Evolutionary conservation across 2,797 vertebrate genomes (phyloP).

Genomic region (Syngnathus acus): DNA sequence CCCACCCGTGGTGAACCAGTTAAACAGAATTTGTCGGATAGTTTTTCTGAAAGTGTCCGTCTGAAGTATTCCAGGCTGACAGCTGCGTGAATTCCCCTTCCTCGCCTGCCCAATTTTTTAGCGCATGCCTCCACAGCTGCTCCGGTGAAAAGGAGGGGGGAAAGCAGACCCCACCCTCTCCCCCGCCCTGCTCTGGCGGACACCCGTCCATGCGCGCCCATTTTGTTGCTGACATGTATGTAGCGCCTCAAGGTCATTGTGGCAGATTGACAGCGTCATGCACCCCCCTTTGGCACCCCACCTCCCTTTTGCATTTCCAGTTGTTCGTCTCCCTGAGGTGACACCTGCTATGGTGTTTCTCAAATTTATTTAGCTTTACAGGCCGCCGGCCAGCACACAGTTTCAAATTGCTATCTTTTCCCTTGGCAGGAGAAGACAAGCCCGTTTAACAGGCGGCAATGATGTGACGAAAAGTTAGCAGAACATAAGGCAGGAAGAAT

Average conservation of each 20-base stretch:
- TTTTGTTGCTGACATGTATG: slow-evolving; percentile 23
- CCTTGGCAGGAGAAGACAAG: slow-evolving; percentile 53
- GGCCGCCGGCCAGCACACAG: slow-evolving; percentile 59
- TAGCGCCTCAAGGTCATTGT: slow-evolving; percentile 58
- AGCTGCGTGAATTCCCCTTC: slow-evolving; percentile 50
- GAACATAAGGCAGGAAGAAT: slow-evolving; percentile 12
- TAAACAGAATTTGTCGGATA: slow-evolving; percentile 1
- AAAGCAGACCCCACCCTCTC: slow-evolving; percentile 62
- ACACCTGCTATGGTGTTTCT: slow-evolving; percentile 49
- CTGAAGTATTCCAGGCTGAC: slow-evolving; percentile 25
- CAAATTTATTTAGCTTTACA: slow-evolving; percentile 51
- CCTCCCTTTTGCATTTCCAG: slow-evolving; percentile 49
- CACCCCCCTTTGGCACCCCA: slow-evolving; percentile 29
- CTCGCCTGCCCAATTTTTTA: slow-evolving; percentile 21
- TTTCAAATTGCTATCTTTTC: slow-evolving; percentile 63
- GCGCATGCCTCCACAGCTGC: slow-evolving; percentile 61
- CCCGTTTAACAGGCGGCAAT: slow-evolving; percentile 50
- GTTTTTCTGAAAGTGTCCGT: slow-evolving; percentile 10
- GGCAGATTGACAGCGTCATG: slow-evolving; percentile 35
- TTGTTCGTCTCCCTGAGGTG: slow-evolving; percentile 65
- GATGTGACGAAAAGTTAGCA: slow-evolving; percentile 21
- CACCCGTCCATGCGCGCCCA: slow-evolving; percentile 7
- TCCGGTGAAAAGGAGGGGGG: slow-evolving; percentile 41
- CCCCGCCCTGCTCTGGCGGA: slow-evolving; percentile 23
- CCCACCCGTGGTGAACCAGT: not conserved